Conservation (phyloP, 2,113 vertebrate genomes). For the zebrafish (Danio rerio) region GRCz12tu NC_133190.1:21727001-21727500, state of each 20-base stretch:
- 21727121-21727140: neutral
- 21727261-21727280: slow-evolving; percentile 53
- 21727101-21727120: neutral
- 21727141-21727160: neutral
- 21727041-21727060: too few relatives aligned
- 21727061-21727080: too few relatives aligned
- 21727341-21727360: slow-evolving; percentile 31
- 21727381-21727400: neutral
- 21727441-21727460: neutral
- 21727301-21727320: slow-evolving; percentile 38
- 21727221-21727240: slow-evolving; percentile 33
- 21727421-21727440: neutral
- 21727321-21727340: slow-evolving; percentile 35
- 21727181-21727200: neutral
- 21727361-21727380: neutral
- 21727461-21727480: neutral
- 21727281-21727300: slow-evolving; percentile 23
- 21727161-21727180: neutral
- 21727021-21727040: too few relatives aligned
- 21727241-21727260: slow-evolving; percentile 55
- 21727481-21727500: slow-evolving; percentile 22
- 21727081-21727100: too few relatives aligned
- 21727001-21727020: too few relatives aligned
- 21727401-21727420: neutral
- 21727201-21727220: slow-evolving; percentile 34